Evolutionary conservation across 2,797 vertebrate genomes (phyloP), one percentile per base, ranked within the genome.

Genomic region (Arctocebus calabarensis): DNA sequence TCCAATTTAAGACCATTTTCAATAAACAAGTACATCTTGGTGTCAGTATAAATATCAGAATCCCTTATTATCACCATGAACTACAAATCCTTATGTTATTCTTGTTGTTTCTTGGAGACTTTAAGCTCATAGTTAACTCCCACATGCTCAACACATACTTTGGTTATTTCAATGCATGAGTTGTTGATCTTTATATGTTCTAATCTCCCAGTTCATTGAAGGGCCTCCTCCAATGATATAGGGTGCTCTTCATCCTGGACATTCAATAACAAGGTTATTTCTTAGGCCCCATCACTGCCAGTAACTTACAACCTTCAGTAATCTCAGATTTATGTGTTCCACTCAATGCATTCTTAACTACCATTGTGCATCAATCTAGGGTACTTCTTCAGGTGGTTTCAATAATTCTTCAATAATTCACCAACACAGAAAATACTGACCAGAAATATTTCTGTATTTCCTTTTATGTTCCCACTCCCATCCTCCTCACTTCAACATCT

Each of bases 351-450:
- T 4, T n/a, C 52, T 43, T 64, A 34, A 32, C 27, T 9, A 74
- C 1, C 34, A 75, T 34, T 37, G 29, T 2, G 0, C 13, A 40
- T 62, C 22, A 74, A 93, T 82, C 27, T 61, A 45, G 20, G 11
- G 88, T 27, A 70, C 1, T 34, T 88, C 1, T 64, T 83, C 88
- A 68, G 19, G 19, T 74, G 7, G 66, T 14, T 27, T 88, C 10
- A 73, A 32, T 7, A 78, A 52, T 73, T 16, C 8, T 91, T 91
- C 32, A 45, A 66, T 32, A 43, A 43, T 11, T 11, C 29, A 82
- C 2, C 8, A 45, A 16, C 23, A 23, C 8, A 52, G 19, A 22
- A 0, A 68, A n/a, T 9, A 22, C 13, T 77, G 12, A 0, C 1
- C 20, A 27, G 0, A 45, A 34, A 0, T 57, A 7, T 37, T 43